Conservation (phyloP, 2,113 vertebrate genomes). For the Hippocampus zosterae region DNA sequence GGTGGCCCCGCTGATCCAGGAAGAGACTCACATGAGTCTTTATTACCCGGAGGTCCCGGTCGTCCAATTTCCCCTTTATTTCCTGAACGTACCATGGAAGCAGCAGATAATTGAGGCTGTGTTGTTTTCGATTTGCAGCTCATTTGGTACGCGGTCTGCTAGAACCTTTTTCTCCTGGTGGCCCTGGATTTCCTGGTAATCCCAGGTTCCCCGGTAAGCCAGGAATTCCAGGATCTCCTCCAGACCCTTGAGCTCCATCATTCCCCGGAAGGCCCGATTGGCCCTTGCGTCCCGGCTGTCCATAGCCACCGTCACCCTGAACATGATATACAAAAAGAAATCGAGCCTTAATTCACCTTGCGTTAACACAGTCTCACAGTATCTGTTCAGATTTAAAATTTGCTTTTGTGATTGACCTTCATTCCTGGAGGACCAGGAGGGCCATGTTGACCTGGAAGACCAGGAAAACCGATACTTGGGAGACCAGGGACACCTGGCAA, state of each 20-base stretch:
- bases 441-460: constrained; percentile 48
- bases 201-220: constrained; percentile 67
- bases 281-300: constrained; percentile 54
- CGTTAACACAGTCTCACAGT: background rate
- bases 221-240: constrained; percentile 60
- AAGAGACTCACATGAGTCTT: constrained; percentile 23
- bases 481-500: constrained; percentile 37
- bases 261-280: constrained; percentile 37
- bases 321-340: constrained; percentile 6
- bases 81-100: constrained; percentile 32
- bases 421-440: constrained; percentile 47
- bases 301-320: constrained; percentile 57
- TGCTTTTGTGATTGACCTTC: constrained; percentile 49
- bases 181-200: constrained; percentile 52
- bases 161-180: constrained; percentile 47
- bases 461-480: constrained; percentile 33
- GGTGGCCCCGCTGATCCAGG: constrained; percentile 20
- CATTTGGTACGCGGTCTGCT: background rate
- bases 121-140: background rate
- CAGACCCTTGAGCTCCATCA: constrained; percentile 51
- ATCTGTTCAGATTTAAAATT: background rate
- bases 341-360: background rate
- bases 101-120: constrained; percentile 2
- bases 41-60: constrained; percentile 36
- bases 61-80: constrained; percentile 42